Evolutionary conservation across 2,113 vertebrate genomes (phyloP), one percentile per base, ranked within the genome.

Genomic region (Paradoxurus hermaphroditus): DNA sequence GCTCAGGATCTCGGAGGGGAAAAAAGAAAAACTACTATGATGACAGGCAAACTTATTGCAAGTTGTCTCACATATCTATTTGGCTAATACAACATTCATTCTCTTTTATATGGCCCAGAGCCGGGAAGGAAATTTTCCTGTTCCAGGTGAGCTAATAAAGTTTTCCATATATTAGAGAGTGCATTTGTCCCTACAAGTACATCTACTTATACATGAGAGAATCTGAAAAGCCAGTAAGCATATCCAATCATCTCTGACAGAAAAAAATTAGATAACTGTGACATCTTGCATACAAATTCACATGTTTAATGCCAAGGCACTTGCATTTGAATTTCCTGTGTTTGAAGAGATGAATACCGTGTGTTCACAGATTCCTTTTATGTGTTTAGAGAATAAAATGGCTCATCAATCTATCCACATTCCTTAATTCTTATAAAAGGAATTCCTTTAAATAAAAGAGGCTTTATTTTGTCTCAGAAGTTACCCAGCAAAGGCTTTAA

Each of bases 271-370:
- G 67, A 63, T 91, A 94, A 95, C 92, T 94, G 87, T 87, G 94
- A 96, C 84, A 96, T 96, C 84, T 93, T 93, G 91, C 92, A 96
- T 95, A 85, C 63, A 92, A 95, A 97, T 97, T 96, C 93, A 97
- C 92, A 92, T 84, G 59, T 92, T 95, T 97, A 97, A 96, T 96
- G 94, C 95, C 82, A 97, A 97, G 78, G 84, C 79, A 95, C 79
- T 93, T 95, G 92, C 89, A 95, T 97, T 95, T 98, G 95, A 97
- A 96, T 97, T 98, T 95, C 96, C 95, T 95, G 84, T 94, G 94
- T 95, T 97, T 97, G 79, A 98, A 97, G 92, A 98, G 94, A 98
- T 97, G 95, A 98, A 86, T 63, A 90, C 41, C 21, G 49, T 79
- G 53, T 95, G 63, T 95, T 96, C 89, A 96, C 53, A 95, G 65